Percentiles rank a stretch among this genome's conserved stretches.
Evolutionary conservation across 2,113 vertebrate species (phyloP).

Genomic region (Embiotoca jacksoni): DNA sequence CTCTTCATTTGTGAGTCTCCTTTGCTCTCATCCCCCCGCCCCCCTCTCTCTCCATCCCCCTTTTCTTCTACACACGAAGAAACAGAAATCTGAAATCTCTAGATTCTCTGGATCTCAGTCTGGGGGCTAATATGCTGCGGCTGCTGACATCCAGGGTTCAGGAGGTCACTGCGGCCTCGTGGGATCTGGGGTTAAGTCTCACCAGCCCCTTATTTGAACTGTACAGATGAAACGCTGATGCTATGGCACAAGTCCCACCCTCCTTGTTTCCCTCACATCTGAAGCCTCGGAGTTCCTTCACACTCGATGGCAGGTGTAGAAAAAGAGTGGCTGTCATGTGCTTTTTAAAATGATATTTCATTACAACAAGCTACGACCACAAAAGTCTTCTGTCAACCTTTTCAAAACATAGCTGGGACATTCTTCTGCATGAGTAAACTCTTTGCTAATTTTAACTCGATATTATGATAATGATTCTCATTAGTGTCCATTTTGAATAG

Average conservation of each 20-base stretch:
- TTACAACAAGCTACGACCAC: not conserved
- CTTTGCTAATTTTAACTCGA: not conserved
- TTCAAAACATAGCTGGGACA: not conserved
- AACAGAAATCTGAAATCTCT: slow-evolving; percentile 2
- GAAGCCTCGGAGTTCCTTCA: slow-evolving; percentile 26
- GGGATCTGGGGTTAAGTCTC: slow-evolving; percentile 34
- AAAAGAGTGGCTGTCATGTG: not conserved
- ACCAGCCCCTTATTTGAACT: slow-evolving; percentile 12
- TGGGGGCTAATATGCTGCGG: slow-evolving; percentile 20
- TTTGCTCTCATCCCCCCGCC: slow-evolving; percentile 17
- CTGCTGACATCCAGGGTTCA: slow-evolving; percentile 39
- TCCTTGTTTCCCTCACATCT: not conserved
- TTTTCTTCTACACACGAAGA: not conserved
- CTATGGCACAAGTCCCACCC: not conserved
- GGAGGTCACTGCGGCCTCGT: slow-evolving; percentile 32
- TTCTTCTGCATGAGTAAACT: not conserved
- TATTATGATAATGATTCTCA: too few species aligned
- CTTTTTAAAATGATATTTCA: not conserved
- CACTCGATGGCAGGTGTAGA: slow-evolving; percentile 2
- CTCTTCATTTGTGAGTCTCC: slow-evolving; percentile 13
- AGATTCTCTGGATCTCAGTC: slow-evolving; percentile 20
- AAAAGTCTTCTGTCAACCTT: not conserved
- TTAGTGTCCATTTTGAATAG: not conserved
- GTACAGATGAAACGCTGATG: slow-evolving; percentile 42
- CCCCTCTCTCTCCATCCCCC: not conserved